Base-by-base conservation (phyloP, 2,113 vertebrate genomes). In the Gobiocypris rarus region DNA sequence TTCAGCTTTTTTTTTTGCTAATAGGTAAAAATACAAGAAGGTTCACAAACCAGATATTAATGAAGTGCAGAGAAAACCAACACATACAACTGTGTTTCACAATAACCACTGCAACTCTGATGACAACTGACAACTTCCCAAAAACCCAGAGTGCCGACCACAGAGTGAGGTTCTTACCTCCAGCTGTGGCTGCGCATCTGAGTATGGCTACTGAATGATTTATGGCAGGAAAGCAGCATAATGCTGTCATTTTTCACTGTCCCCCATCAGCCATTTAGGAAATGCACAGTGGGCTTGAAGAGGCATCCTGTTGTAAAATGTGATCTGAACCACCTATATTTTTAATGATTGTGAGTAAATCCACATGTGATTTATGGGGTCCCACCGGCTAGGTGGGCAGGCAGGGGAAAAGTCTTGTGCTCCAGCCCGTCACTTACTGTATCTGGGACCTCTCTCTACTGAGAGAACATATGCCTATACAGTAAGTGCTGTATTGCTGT, bases 261-360 rank as follows among this genome's bases (percentile, higher is more conserved):
- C 76, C 88, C 76, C 85, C 52, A 87, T 88, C 82, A 85, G 82
- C 84, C 88, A 87, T 85, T 85, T 59, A 71, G 79, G 34, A 56
- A 75, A 82, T 74, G 69, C 24, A 48, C 63, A 54, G 56, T 77
- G 70, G 73, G 50, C 82, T n/a, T 17, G 73, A 86, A 73, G 88
- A 86, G 83, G 85, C 76, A 79, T 89, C 85, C 82, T 17, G 34
- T 86, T 86, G 86, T 90, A 84, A 89, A 90, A 91, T 89, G 89
- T 78, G 90, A 89, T 91, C 73, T 83, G 70, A 80, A 65, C 75
- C 88, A 84, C 86, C 89, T 90, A 89, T 92, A 89, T 91, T 89
- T 91, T 91, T 92, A 90, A 92, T 90, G 87, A 88, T 81, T 81
- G 83, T 76, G 81, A 88, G 89, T 91, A 92, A 92, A 92, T 91